Evolutionary conservation across 2,888 invertebrate genomes (phyloP), one percentile per base, ranked within the genome.

Genomic region (Erebia aethiops): DNA sequence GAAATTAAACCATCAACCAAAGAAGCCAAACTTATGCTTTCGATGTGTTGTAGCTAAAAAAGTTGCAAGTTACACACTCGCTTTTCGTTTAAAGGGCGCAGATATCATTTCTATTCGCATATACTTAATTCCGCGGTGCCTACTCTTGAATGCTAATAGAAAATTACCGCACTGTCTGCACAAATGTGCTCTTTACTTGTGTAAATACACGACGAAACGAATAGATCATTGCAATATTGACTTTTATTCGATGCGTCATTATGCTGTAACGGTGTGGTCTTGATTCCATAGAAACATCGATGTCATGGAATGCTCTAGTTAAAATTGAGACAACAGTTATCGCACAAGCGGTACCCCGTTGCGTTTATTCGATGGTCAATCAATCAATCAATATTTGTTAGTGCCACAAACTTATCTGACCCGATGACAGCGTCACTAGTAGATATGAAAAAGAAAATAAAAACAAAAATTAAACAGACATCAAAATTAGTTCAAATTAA

Each of bases 151-250:
- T 60, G 58, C 58, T 67, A 26, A 49, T 60, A 51, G 60, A 54
- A 18, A 68, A 71, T 68, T 51, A 70, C 57, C 21, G 18, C 51
- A 43, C 65, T 35, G 49, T 16, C 26, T 41, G 26, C 57, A 26
- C 63, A 58, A 41, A 41, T 10, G 16, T 21, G 56, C 21, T 56
- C 21, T 56, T 56, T 56, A 11, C 56, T 21, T 21, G 56, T 13
- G 56, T 57, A 21, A 57, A 57, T 26, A 57, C 26, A 18, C 56
- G 21, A 54, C 16, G 18, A 18, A 54, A 54, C 18, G 2, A 54
- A 54, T 54, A 54, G 18, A 54, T 54, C 54, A 8, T 54, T 18
- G 54, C 54, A 54, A 54, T 54, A 54, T 54, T 54, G 16, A 18
- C 54, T 54, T 54, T 54, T 54, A 54, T 54, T 54, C 16, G 54